Evolutionary conservation across 2,888 invertebrate species (phyloP), one percentile per base, ranked within the genome.

Genomic region (Nesidiocoris tenuis): DNA sequence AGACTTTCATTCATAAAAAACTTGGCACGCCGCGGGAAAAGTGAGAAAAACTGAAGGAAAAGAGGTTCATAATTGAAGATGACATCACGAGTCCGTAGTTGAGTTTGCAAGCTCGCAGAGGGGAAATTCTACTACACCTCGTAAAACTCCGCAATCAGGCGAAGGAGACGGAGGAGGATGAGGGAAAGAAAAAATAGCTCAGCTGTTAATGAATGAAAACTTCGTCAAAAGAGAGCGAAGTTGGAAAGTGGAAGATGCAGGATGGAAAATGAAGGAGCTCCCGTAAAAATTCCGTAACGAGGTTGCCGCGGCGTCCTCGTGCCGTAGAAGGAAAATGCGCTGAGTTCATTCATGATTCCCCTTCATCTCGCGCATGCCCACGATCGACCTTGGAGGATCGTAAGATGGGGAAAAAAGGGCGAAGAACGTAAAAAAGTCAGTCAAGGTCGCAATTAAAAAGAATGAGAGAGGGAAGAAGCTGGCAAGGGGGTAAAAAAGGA

Each of bases 381-480:
- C 39, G 5, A 12, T 39, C 39, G 39, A 39, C 39, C 39, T 39
- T 39, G 39, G 3, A 39, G 12, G 5, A 39, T 39, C 39, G 39
- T 39, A 39, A 39, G 39, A 39, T 39, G 39, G 12, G 39, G 39
- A 12, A 39, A 39, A 39, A 39, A 39, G 12, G 39, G 39, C 39
- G 39, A 39, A 39, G 39, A 39, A 39, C 39, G 39, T 39, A 39
- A 79, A 79, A 79, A 79, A 80, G 77, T 78, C 76, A 79, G 79
- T 76, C 79, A 80, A 78, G 80, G 79, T 77, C 79, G 77, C 79
- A 79, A 79, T 79, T 79, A 79, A 79, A 78, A 72, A 39, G 63
- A 61, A 54, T 24, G 25, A 7, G 25, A 54, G 59, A 17, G 57
- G 70, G 59, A 17, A 23, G 18, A 24, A 23, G 17, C 21, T 19